phyloP scores from a whole-genome alignment of 1,140 invertebrate genomes.

The Geopemphigus sp. region DNA sequence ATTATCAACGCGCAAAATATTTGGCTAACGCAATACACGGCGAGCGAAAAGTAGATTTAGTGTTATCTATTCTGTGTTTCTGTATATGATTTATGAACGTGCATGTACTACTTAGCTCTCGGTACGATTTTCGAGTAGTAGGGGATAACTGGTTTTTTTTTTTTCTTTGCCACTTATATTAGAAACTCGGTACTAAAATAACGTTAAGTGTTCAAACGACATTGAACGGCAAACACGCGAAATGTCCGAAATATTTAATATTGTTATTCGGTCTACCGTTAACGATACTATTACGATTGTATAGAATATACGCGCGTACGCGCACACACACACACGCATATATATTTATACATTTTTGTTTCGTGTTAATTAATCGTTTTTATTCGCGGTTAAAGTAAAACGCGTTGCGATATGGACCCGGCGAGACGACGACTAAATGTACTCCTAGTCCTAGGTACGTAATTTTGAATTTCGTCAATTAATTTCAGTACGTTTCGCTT shows the following conservation, averaged over 20 bases:
- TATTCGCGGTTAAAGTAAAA: not conserved
- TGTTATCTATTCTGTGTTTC: too few relatives aligned
- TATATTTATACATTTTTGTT: too few relatives aligned
- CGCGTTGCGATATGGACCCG: not conserved
- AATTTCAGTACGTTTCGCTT: not conserved
- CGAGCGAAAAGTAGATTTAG: too few relatives aligned
- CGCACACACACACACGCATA: too few relatives aligned
- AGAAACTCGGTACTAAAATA: not conserved
- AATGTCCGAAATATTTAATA: not conserved
- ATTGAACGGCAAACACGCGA: not conserved
- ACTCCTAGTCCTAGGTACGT: conserved; percentile 8
- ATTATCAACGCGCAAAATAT: too few relatives aligned
- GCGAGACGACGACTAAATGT: not conserved
- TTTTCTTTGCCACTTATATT: not conserved
- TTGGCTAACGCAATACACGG: not conserved
- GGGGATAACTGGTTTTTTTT: conserved; percentile 17
- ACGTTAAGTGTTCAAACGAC: not conserved
- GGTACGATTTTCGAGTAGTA: too few relatives aligned
- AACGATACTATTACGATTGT: too few relatives aligned
- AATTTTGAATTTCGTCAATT: not conserved
- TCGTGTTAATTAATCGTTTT: not conserved
- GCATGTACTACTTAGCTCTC: too few relatives aligned
- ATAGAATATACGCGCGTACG: too few relatives aligned
- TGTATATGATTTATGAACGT: too few relatives aligned
- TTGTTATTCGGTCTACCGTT: not conserved